Percentiles rank a stretch among this genome's conserved stretches.
Conservation (phyloP, 2,113 vertebrate species). For the Centropristis striata region DNA sequence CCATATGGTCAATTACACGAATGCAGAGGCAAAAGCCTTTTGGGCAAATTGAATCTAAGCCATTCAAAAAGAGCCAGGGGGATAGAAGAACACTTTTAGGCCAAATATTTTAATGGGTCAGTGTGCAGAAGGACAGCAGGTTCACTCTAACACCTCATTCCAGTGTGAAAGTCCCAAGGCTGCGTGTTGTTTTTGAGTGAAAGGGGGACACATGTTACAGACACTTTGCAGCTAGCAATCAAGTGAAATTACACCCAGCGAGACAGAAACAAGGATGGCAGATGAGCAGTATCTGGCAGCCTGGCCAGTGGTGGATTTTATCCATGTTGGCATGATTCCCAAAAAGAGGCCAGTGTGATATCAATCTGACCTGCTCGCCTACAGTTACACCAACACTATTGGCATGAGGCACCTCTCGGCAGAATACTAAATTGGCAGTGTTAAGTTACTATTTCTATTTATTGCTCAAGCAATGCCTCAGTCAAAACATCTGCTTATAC, state of each 20-base stretch:
- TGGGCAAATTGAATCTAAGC: conserved; percentile 37
- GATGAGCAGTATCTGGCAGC: conserved; percentile 43
- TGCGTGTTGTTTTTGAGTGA: conserved; percentile 28
- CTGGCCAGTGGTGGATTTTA: conserved; percentile 22
- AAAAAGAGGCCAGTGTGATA: conserved; percentile 9
- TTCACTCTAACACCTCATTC: conserved; percentile 33
- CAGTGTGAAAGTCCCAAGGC: conserved; percentile 31
- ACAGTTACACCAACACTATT: neutral
- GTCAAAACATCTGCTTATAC: conserved; percentile 49
- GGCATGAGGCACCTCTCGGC: conserved; percentile 16
- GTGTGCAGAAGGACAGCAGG: neutral
- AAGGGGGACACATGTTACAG: conserved; percentile 47
- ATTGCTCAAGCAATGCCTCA: conserved; percentile 42
- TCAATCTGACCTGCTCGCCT: conserved; percentile 29
- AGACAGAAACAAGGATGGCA: conserved; percentile 18
- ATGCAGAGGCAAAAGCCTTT: conserved; percentile 22
- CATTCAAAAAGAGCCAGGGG: conserved; percentile 26
- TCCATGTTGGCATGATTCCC: conserved; percentile 27
- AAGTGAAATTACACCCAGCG: conserved; percentile 57
- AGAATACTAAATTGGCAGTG: conserved; percentile 20
- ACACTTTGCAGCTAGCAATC: conserved; percentile 40
- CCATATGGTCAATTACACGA: conserved; percentile 30
- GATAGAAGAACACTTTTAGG: conserved; percentile 1
- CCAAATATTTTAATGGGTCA: conserved; percentile 27
- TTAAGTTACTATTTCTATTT: conserved; percentile 34